Evolutionary conservation across 1,140 invertebrate species (phyloP).

Genomic region (Drosophila paulistorum): DNA sequence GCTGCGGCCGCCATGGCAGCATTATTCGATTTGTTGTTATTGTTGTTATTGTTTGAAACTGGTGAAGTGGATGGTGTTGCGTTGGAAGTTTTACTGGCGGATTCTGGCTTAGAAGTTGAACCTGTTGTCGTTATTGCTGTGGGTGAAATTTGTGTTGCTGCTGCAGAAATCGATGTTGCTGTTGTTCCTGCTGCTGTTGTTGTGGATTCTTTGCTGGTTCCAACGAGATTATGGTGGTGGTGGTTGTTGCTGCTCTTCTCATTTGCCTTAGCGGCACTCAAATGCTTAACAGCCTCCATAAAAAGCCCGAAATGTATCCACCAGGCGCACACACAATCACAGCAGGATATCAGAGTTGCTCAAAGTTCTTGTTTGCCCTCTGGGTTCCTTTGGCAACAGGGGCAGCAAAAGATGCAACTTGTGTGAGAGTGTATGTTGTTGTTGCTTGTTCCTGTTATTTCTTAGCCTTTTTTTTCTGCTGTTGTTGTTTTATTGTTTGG

Average conservation of each 20-base stretch:
- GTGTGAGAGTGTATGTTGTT: conserved; percentile 5
- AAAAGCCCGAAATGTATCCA: conserved; percentile 58
- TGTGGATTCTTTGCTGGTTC: conserved; percentile 17
- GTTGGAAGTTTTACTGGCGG: background rate
- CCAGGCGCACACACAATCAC: conserved; percentile 63
- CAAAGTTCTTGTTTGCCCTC: conserved; percentile 29
- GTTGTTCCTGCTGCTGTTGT: conserved; percentile 21
- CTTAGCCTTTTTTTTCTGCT: conserved; percentile 15
- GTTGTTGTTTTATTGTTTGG: conserved; percentile 76
- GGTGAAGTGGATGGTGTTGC: conserved; percentile 13
- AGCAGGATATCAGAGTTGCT: conserved; percentile 65
- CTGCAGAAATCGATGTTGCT: conserved; percentile 16
- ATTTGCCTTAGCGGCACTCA: conserved; percentile 67
- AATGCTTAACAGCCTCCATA: conserved; percentile 76
- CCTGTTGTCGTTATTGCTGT: conserved; percentile 25
- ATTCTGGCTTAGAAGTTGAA: conserved; percentile 10
- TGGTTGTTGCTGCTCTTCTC: conserved; percentile 32
- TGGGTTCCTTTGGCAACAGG: conserved; percentile 29
- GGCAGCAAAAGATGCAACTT: conserved; percentile 48
- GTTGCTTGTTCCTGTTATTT: conserved; percentile 20
- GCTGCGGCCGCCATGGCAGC: conserved; percentile 70
- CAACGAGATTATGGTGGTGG: conserved; percentile 12
- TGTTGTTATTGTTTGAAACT: background rate
- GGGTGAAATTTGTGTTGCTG: background rate
- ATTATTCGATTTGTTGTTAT: conserved; percentile 44